Evolutionary conservation across 2,113 vertebrate species (phyloP).

Genomic region (Gobio gobio): DNA sequence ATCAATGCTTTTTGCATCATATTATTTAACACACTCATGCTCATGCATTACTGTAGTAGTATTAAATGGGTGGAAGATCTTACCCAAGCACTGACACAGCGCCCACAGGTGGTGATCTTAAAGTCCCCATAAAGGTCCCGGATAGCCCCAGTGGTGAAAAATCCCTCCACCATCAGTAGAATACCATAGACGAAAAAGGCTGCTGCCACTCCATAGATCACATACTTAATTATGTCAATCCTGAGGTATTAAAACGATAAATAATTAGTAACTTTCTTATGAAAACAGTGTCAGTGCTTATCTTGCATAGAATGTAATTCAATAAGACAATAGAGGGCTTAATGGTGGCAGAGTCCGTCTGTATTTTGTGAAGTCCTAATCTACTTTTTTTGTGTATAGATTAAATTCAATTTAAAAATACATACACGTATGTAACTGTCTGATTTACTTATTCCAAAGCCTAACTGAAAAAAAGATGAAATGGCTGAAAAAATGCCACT

Average conservation of each 20-base stretch:
- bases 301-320: not conserved
- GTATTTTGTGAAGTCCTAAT: not conserved
- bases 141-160: constrained; percentile 94
- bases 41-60: not conserved
- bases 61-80: constrained; percentile 55
- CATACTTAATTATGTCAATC: constrained; percentile 98
- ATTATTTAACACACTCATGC: not conserved
- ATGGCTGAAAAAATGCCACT: not conserved
- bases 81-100: constrained; percentile 99
- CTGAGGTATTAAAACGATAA: constrained; percentile 70
- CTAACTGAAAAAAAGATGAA: not conserved
- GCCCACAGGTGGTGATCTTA: constrained; percentile 98
- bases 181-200: constrained; percentile 98
- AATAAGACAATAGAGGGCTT: not conserved
- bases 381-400: not conserved
- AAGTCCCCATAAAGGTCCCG: constrained; percentile 98
- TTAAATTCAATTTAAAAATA: not conserved
- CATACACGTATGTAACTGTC: not conserved
- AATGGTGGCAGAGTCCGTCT: not conserved
- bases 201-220: constrained; percentile 95
- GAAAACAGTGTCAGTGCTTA: not conserved
- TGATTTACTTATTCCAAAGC: not conserved
- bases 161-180: constrained; percentile 97
- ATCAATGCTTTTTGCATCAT: not conserved
- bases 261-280: not conserved